Base-by-base conservation (phyloP, 2,888 invertebrate genomes). In the Ecdyonurus torrentis region DNA sequence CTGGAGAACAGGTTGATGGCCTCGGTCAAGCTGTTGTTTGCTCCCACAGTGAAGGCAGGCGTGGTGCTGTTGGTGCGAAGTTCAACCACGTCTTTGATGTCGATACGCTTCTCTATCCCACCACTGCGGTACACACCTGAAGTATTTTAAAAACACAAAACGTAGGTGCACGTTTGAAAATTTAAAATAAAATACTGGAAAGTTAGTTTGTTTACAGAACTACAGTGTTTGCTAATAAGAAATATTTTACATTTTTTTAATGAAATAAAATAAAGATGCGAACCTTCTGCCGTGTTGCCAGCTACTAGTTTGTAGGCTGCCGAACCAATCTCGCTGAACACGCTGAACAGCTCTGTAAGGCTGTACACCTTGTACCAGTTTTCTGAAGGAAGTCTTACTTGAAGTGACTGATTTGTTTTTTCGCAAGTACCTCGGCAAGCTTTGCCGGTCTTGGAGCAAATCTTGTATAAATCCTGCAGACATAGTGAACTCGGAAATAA, bases 211-310 rank as follows among this genome's bases (percentile, higher is more conserved):
- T n/a, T n/a, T n/a, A n/a, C n/a, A n/a, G n/a, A n/a, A n/a, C n/a
- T n/a, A n/a, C n/a, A n/a, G n/a, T n/a, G n/a, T n/a, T n/a, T n/a
- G n/a, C n/a, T n/a, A n/a, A n/a, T n/a, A n/a, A n/a, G n/a, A n/a
- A n/a, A n/a, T n/a, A n/a, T n/a, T n/a, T n/a, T n/a, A n/a, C n/a
- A n/a, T n/a, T n/a, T n/a, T n/a, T n/a, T n/a, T n/a, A n/a, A n/a
- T n/a, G n/a, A n/a, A n/a, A n/a, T n/a, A n/a, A n/a, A n/a, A n/a
- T n/a, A n/a, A n/a, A n/a, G n/a, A n/a, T n/a, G n/a, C n/a, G 15
- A 10, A 37, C 90, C 89, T 74, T 81, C 82, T 2, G 85, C 87
- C 1, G 89, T 89, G 70, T 89, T 88, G 23, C 89, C 89, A 23
- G 84, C 85, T 2, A 88, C 79, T 0, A 89, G 71, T 67, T 80